Percentiles rank a stretch among this genome's conserved stretches.
Evolutionary conservation across 2,888 invertebrate species (phyloP).

Genomic region (Cataglyphis livida): DNA sequence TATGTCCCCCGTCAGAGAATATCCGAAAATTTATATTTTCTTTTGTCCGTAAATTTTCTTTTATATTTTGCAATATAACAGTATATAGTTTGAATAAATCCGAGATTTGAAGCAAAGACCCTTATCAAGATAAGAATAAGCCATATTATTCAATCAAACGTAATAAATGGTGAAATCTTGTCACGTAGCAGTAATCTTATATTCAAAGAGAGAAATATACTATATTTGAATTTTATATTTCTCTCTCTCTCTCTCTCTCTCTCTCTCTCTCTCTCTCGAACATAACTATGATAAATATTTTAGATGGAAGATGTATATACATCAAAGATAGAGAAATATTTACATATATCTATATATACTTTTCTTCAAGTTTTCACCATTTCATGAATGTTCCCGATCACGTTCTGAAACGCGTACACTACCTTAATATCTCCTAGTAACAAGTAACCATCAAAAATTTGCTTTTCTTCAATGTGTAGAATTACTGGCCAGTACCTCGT

Average conservation of each 20-base stretch:
- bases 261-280: not conserved
- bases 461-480: conserved; percentile 10
- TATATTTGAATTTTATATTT: not conserved
- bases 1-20: not conserved
- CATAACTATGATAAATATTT: not conserved
- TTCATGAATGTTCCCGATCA: not conserved
- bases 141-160: not conserved
- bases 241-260: not conserved
- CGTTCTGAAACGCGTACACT: not conserved
- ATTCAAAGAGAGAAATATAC: not conserved
- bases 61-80: not conserved
- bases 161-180: not conserved
- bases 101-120: not conserved
- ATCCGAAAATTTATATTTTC: not conserved
- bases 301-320: not conserved
- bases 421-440: not conserved
- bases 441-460: conserved; percentile 26
- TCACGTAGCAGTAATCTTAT: not conserved
- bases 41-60: not conserved
- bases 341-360: not conserved
- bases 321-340: not conserved
- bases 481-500: conserved; percentile 23
- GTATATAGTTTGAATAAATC: not conserved
- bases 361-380: not conserved
- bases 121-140: not conserved